These are phyloP conservation scores for Clarias pachynema DNA, from an alignment of 2,797 vertebrate genomes.

Conservation along the genomic window DNA sequence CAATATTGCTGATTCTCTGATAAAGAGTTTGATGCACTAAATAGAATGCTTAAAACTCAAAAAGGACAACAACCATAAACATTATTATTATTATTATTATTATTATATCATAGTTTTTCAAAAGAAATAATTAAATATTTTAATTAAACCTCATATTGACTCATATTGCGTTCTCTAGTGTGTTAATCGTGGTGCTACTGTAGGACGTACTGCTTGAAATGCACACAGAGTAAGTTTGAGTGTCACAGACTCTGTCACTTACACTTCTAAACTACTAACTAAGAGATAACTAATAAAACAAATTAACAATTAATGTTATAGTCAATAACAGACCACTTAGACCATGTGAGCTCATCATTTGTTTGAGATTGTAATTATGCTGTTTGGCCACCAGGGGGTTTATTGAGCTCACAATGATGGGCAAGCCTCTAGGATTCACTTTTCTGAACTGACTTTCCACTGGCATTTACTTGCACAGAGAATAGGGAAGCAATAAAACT, in stretches of 20 bases:
- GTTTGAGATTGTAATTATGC: constrained; percentile 49
- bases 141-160: constrained; percentile 12
- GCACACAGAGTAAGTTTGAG: constrained; percentile 44
- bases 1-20: not conserved
- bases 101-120: constrained; percentile 37
- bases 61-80: constrained; percentile 44
- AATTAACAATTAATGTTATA: constrained; percentile 41
- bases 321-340: constrained; percentile 22
- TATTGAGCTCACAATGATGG: constrained; percentile 33
- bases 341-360: constrained; percentile 32
- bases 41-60: not conserved
- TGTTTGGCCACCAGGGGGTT: constrained; percentile 49
- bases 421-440: constrained; percentile 41
- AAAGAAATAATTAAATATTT: constrained; percentile 47
- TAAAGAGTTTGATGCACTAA: not conserved
- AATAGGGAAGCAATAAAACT: not conserved
- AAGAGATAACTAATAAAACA: constrained; percentile 45
- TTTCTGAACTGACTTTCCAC: constrained; percentile 7
- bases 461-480: constrained; percentile 1
- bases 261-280: constrained; percentile 38
- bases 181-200: constrained; percentile 39
- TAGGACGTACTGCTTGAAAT: constrained; percentile 51
- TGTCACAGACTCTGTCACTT: constrained; percentile 49
- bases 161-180: constrained; percentile 48
- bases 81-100: not conserved